Evolutionary conservation across 53 echinoderm and acorn worm genomes (phyloP), one percentile per base, ranked within the genome.

Genomic region (Echinometra lucunter): DNA sequence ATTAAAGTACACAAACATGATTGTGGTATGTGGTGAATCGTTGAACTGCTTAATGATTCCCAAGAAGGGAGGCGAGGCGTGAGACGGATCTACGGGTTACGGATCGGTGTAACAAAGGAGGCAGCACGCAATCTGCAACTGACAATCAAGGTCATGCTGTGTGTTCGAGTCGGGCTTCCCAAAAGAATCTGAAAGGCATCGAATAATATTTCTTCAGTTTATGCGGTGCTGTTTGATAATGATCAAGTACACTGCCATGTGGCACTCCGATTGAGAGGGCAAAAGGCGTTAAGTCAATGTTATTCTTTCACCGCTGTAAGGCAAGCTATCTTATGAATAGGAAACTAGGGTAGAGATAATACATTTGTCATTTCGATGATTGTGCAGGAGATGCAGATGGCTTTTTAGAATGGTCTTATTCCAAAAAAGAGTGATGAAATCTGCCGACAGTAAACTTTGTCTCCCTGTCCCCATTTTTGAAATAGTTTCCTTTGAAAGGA

Each of bases 221-320:
- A n/a, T 11, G 27, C 27, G 53, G 45, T 13, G 28, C 49, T 85
- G 85, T 85, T 49, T 30, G 49, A 28, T 28, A 85, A 85, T 85
- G 85, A 49, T 85, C 12, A 85, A n/a, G 45, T 16, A 49, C 49
- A 85, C 49, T 47, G 28, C 83, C 2, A 47, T n/a, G 85, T 49
- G 85, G 49, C 85, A 85, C 85, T 49, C 85, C 28, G 85, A 49
- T 85, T 45, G 25, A 10, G 49, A 85, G 12, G 28, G 30, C 49
- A 85, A 85, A 85, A 85, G 85, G 27, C 49, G 47, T 30, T n/a
- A 85, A 85, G 85, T 85, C 85, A 85, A 85, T 85, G 85, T 85
- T 85, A 85, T 85, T 85, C 28, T 85, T 85, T 45, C 85, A 28
- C 53, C 11, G 11, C 49, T 49, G 49, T 49, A 42, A 28, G 28